phyloP scores from a whole-genome alignment of 2,113 vertebrate species.

The Tetrao urogallus region DNA sequence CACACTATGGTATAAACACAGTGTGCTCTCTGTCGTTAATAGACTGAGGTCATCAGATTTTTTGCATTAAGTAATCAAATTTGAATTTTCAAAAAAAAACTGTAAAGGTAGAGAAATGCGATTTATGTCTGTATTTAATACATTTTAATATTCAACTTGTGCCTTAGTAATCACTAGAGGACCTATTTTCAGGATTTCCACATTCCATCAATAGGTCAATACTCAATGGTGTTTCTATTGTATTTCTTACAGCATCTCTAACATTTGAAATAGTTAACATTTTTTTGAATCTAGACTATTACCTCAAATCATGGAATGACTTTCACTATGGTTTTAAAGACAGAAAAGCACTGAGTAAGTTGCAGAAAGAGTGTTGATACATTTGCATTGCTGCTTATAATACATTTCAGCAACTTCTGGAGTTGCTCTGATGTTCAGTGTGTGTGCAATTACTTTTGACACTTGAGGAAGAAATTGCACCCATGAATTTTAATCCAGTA shows the following conservation, averaged over 20 bases:
- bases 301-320: not conserved
- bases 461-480: not conserved
- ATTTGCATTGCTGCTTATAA: conserved; percentile 14
- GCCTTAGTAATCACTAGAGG: not conserved
- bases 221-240: not conserved
- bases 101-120: not conserved
- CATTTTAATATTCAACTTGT: not conserved
- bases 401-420: conserved; percentile 35
- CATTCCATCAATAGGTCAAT: not conserved
- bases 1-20: not conserved
- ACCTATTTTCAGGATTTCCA: not conserved
- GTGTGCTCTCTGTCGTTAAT: not conserved
- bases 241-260: not conserved
- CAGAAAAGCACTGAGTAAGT: not conserved
- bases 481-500: conserved; percentile 58
- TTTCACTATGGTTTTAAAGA: conserved; percentile 9
- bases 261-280: not conserved
- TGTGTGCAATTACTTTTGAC: conserved; percentile 21
- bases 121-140: not conserved
- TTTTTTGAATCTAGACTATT: not conserved
- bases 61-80: not conserved
- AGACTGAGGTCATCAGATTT: not conserved
- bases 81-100: not conserved
- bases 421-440: not conserved
- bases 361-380: not conserved